Percentiles rank a stretch among this genome's conserved stretches.
Evolutionary conservation across 2,797 vertebrate genomes (phyloP).

Genomic region (Linurgus olivaceus): DNA sequence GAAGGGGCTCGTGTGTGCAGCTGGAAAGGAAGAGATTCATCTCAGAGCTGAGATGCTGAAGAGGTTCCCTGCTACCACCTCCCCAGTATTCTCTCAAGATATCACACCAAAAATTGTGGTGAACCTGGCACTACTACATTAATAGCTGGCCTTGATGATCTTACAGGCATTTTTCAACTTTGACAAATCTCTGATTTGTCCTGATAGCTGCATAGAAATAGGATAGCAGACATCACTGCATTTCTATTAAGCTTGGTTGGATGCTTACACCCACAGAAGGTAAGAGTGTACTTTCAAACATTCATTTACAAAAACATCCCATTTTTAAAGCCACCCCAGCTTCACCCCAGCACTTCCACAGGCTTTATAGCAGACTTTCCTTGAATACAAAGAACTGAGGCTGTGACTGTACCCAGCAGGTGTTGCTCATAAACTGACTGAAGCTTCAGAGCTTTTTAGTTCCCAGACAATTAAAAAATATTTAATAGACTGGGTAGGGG

Average conservation of each 20-base stretch:
- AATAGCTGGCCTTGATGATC: neutral
- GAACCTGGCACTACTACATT: neutral
- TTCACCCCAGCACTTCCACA: neutral
- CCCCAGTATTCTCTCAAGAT: neutral
- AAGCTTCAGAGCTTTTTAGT: neutral
- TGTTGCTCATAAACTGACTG: neutral
- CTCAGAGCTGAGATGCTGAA: neutral
- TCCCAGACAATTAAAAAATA: neutral
- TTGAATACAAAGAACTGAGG: neutral
- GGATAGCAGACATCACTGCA: rapidly evolving
- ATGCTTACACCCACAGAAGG: neutral
- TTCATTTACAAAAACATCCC: neutral
- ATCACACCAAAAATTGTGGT: neutral
- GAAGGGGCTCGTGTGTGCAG: rapidly evolving
- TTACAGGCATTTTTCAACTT: neutral
- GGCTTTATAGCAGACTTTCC: neutral
- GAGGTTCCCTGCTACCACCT: neutral
- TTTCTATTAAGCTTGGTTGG: neutral
- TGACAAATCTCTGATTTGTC: neutral
- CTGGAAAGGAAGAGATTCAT: neutral
- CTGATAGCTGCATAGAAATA: neutral
- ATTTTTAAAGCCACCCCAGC: neutral
- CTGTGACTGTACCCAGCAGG: neutral
- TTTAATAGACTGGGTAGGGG: neutral
- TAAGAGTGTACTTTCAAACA: neutral